Percentiles rank a stretch among this genome's conserved stretches.
Evolutionary conservation across 2,888 invertebrate genomes (phyloP).

Genomic region (Ophraella communa): DNA sequence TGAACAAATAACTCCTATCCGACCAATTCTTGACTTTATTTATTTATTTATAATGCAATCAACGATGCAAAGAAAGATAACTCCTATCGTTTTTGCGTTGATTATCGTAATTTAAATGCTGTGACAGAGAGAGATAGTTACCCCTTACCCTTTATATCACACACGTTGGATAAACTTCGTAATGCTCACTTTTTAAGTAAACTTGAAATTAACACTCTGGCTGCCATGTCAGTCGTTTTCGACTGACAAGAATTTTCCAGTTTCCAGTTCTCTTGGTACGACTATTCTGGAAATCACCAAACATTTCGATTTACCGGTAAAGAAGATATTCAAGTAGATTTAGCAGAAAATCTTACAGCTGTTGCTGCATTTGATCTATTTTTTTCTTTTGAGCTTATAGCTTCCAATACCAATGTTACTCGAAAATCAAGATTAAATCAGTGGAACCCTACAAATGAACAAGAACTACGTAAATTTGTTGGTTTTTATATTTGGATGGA

Average conservation of each 20-base stretch:
- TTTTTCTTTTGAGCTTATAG: conserved; percentile 10
- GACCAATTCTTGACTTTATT: too few relatives aligned
- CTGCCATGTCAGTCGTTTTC: background rate
- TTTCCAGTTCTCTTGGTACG: background rate
- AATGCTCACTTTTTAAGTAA: too few relatives aligned
- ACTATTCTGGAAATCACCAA: conserved; percentile 13
- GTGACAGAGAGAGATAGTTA: too few relatives aligned
- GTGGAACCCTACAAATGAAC: conserved; percentile 2
- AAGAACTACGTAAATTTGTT: conserved; percentile 8
- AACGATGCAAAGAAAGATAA: too few relatives aligned
- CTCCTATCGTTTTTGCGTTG: too few relatives aligned
- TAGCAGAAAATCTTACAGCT: conserved; percentile 6
- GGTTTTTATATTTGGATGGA: conserved; percentile 11
- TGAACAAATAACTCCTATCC: too few relatives aligned
- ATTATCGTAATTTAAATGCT: too few relatives aligned
- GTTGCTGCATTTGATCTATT: conserved; percentile 7
- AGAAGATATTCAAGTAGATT: conserved; percentile 13
- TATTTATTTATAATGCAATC: too few relatives aligned
- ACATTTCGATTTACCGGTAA: conserved; percentile 1
- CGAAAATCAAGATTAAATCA: background rate
- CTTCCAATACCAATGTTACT: conserved; percentile 5
- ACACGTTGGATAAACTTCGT: too few relatives aligned
- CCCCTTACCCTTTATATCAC: too few relatives aligned
- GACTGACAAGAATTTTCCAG: background rate
- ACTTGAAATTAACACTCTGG: too few relatives aligned